phyloP scores from a whole-genome alignment of 2,888 invertebrate species.

The Cetonia aurata region DNA sequence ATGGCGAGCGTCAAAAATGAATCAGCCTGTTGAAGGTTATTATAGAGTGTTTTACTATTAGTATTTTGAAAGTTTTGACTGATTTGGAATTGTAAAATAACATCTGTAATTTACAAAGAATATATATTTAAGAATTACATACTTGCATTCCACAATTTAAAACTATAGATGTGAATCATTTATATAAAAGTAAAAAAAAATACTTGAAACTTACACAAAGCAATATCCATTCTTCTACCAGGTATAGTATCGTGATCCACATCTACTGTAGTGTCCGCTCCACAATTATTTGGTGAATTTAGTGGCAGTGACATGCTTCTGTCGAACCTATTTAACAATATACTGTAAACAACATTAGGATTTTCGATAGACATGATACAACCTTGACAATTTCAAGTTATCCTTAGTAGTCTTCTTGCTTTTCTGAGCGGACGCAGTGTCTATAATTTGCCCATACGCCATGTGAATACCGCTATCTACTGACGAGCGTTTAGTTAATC shows the following conservation, averaged over 20 bases:
- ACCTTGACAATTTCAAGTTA: constrained; percentile 67
- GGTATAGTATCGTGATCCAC: constrained; percentile 67
- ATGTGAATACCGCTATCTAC: constrained; percentile 86
- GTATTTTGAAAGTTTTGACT: no score
- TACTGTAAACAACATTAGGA: constrained; percentile 39
- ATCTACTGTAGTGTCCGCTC: constrained; percentile 68
- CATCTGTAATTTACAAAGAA: not conserved
- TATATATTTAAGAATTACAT: constrained; percentile 4
- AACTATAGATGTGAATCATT: not conserved
- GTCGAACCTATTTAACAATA: constrained; percentile 71
- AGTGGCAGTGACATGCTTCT: constrained; percentile 79
- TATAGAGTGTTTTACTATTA: no score
- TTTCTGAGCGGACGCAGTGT: constrained; percentile 58
- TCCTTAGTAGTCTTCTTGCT: constrained; percentile 62
- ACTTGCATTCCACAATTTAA: constrained; percentile 16
- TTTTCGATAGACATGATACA: constrained; percentile 21
- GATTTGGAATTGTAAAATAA: no score
- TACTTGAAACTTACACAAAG: constrained; percentile 76
- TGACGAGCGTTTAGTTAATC: constrained; percentile 79
- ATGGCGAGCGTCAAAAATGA: no score
- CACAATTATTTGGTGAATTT: constrained; percentile 66
- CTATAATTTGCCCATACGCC: constrained; percentile 64
- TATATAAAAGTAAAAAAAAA: constrained; percentile 21
- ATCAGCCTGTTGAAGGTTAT: no score
- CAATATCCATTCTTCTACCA: constrained; percentile 84